Evolutionary conservation across 2,888 invertebrate species (phyloP).

Genomic region (Idaea biselata): DNA sequence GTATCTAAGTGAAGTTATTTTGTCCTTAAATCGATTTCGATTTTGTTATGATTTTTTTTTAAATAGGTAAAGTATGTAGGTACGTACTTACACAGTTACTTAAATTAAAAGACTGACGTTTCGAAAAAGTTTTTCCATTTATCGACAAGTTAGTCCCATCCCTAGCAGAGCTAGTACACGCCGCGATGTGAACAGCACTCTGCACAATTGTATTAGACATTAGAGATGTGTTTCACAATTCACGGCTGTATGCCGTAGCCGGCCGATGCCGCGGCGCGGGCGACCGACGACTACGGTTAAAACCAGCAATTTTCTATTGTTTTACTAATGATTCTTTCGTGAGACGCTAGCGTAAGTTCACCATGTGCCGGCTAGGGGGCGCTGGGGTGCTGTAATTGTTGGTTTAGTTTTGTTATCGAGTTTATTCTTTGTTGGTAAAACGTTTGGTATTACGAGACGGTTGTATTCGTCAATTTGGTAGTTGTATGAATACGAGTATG

Average conservation of each 20-base stretch:
- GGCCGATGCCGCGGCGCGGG: slow-evolving; percentile 8
- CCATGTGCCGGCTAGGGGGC: neutral
- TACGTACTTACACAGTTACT: too few relatives aligned
- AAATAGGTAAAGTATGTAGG: too few relatives aligned
- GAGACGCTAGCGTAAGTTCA: slow-evolving; percentile 4
- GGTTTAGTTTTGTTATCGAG: neutral
- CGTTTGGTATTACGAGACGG: neutral
- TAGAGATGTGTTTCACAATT: slow-evolving; percentile 48
- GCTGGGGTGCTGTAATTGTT: neutral
- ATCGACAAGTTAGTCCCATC: slow-evolving; percentile 29
- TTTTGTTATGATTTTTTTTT: too few relatives aligned
- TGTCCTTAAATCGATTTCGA: too few relatives aligned
- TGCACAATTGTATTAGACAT: slow-evolving; percentile 67
- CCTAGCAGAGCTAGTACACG: slow-evolving; percentile 36
- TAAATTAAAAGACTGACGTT: neutral
- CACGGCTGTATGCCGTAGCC: slow-evolving; percentile 41
- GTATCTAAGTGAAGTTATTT: too few relatives aligned
- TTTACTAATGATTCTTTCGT: slow-evolving; percentile 34
- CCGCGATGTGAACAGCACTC: slow-evolving; percentile 54
- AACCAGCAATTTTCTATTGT: slow-evolving; percentile 32
- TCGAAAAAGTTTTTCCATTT: too few relatives aligned
- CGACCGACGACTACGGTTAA: slow-evolving; percentile 18
- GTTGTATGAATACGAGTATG: too few relatives aligned
- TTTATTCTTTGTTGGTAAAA: neutral
- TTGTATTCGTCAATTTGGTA: neutral